phyloP scores from a whole-genome alignment of 1,140 invertebrate genomes.

The Danaus plexippus region DNA sequence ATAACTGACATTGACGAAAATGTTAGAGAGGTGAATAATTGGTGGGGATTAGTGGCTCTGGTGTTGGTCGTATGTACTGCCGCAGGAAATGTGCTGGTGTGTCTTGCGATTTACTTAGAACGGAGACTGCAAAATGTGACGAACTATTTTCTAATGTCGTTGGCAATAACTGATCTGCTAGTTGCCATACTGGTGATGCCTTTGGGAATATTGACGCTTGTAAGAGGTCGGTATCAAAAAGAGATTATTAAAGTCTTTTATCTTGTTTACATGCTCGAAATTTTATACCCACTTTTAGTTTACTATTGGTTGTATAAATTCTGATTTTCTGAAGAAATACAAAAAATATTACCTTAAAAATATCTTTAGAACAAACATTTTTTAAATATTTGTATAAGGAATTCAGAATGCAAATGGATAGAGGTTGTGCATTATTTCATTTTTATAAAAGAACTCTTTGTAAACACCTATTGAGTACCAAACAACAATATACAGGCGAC shows the following conservation, averaged over 20 bases:
- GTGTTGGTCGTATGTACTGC: constrained; percentile 90
- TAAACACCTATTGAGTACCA: no score
- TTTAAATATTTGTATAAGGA: no score
- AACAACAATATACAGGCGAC: no score
- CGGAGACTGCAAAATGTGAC: constrained; percentile 93
- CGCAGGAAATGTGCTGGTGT: constrained; percentile 94
- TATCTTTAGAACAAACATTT: no score
- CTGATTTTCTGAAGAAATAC: no score
- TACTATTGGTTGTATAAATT: no score
- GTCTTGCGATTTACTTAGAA: constrained; percentile 91
- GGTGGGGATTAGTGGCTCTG: constrained; percentile 82
- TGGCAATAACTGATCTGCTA: constrained; percentile 95
- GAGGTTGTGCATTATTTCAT: no score
- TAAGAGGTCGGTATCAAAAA: constrained; percentile 76
- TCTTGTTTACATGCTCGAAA: no score
- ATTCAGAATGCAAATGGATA: no score
- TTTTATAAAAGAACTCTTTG: no score
- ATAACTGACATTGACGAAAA: constrained; percentile 24
- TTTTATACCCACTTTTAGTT: no score
- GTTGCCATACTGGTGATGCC: constrained; percentile 95
- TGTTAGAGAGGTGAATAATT: constrained; percentile 38
- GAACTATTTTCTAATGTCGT: constrained; percentile 96
- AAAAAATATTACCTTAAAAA: no score
- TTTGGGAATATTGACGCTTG: constrained; percentile 84
- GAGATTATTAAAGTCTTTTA: neutral